Evolutionary conservation across 2,113 vertebrate genomes (phyloP).

Genomic region (Poeciliopsis turrubarensis): DNA sequence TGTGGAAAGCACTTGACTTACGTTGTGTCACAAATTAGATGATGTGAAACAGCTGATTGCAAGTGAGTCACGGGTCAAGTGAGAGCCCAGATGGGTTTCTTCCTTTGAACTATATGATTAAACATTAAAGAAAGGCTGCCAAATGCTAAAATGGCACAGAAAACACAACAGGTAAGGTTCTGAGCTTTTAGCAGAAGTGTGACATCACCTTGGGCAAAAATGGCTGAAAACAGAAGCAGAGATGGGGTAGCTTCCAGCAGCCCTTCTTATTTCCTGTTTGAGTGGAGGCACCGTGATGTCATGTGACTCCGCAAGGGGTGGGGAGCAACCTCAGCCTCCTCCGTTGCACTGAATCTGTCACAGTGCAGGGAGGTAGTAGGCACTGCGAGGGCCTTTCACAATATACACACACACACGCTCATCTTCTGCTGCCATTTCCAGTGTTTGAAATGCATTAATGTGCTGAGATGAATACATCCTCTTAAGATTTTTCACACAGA

Average conservation of each 20-base stretch:
- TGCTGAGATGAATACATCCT: conserved; percentile 46
- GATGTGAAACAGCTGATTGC: neutral
- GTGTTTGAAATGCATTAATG: conserved; percentile 41
- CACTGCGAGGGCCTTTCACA: conserved; percentile 56
- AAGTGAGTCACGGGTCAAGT: neutral
- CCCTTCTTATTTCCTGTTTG: conserved; percentile 27
- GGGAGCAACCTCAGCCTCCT: conserved; percentile 69
- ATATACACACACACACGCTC: conserved; percentile 38
- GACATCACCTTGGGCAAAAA: neutral
- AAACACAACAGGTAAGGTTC: neutral
- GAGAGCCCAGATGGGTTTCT: neutral
- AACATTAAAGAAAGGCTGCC: neutral
- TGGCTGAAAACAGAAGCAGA: neutral
- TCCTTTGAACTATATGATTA: neutral
- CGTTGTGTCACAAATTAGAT: neutral
- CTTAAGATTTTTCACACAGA: conserved; percentile 19
- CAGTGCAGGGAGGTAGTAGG: conserved; percentile 52
- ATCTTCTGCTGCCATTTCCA: conserved; percentile 25
- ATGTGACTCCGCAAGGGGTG: conserved; percentile 74
- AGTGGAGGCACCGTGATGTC: conserved; percentile 67
- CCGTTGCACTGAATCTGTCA: conserved; percentile 57
- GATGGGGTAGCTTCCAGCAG: neutral
- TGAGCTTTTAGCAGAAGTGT: neutral
- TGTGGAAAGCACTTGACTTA: too few relatives aligned
- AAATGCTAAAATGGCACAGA: neutral